These are phyloP conservation scores for Phaedon cochleariae DNA, from an alignment of 2,888 invertebrate species.

Conservation along the genomic window DNA sequence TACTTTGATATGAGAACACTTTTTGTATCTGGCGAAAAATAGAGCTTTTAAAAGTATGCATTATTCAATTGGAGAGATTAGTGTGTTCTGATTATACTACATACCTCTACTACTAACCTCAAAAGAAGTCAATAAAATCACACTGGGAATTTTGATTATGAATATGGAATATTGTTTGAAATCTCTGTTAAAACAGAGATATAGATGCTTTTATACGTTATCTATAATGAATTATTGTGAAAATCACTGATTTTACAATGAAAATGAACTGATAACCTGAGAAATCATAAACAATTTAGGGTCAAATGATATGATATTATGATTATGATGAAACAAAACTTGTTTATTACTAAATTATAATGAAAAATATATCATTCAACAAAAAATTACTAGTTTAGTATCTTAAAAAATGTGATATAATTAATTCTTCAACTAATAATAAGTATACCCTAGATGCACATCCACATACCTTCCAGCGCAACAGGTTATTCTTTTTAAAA, in stretches of 20 bases:
- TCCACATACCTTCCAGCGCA: slow-evolving; percentile 40
- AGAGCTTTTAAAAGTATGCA: slow-evolving; percentile 30
- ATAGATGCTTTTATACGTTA: slow-evolving; percentile 8
- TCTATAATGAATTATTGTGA: neutral
- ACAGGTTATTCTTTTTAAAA: slow-evolving; percentile 40
- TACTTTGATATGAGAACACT: slow-evolving; percentile 72
- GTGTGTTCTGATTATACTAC: no score
- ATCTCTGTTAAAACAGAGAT: neutral
- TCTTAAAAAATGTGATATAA: no score
- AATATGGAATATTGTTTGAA: no score
- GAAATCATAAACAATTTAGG: neutral
- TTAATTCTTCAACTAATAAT: no score
- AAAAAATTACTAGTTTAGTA: no score
- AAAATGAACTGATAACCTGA: slow-evolving; percentile 19
- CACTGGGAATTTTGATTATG: neutral
- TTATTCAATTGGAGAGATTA: no score
- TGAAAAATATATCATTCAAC: no score
- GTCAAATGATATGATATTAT: neutral
- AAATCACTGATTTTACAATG: neutral
- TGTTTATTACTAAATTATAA: neutral
- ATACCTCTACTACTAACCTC: neutral
- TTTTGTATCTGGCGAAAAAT: slow-evolving; percentile 32
- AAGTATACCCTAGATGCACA: no score
- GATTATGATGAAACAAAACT: neutral
- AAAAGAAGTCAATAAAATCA: neutral